A percentile compares a stretch with the other conserved stretches of the same genome.
phyloP scores from a whole-genome alignment of 2,797 vertebrate species.

The Sebastiscus tertius region DNA sequence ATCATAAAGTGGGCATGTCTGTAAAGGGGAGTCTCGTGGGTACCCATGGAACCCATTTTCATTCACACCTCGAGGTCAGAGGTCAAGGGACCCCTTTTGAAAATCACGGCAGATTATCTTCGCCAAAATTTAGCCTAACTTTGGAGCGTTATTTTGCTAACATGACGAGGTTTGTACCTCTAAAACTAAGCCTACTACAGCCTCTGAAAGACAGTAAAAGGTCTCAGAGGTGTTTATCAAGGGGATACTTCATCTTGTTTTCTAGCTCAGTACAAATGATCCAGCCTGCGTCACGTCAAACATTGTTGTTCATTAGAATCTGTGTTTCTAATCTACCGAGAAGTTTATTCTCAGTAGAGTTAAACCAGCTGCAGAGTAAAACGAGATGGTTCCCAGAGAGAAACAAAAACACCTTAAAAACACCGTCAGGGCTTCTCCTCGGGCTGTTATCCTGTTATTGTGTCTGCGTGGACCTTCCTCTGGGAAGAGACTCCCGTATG shows the following conservation, averaged over 20 bases:
- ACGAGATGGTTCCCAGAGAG: slow-evolving; percentile 34
- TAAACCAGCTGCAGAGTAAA: slow-evolving; percentile 9
- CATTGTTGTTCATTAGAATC: slow-evolving; percentile 16
- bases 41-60: no score
- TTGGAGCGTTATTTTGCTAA: no score
- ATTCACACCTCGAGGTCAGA: no score
- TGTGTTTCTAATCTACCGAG: slow-evolving; percentile 8
- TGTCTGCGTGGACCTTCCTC: slow-evolving; percentile 51
- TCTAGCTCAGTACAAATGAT: background rate
- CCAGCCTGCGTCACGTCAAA: background rate
- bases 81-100: no score
- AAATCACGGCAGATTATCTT: no score
- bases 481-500: slow-evolving; percentile 43
- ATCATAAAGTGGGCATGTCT: no score
- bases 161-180: no score
- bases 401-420: slow-evolving; percentile 70
- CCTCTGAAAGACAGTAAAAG: no score
- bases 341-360: slow-evolving; percentile 34
- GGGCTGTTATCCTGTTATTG: slow-evolving; percentile 80
- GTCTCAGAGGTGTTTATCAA: background rate
- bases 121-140: no score
- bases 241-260: background rate
- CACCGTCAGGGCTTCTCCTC: slow-evolving; percentile 52
- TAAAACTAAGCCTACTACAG: no score
- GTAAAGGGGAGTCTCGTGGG: no score